Evolutionary conservation across 2,113 vertebrate species (phyloP), one percentile per base, ranked within the genome.

Genomic region (Silurus glanis): DNA sequence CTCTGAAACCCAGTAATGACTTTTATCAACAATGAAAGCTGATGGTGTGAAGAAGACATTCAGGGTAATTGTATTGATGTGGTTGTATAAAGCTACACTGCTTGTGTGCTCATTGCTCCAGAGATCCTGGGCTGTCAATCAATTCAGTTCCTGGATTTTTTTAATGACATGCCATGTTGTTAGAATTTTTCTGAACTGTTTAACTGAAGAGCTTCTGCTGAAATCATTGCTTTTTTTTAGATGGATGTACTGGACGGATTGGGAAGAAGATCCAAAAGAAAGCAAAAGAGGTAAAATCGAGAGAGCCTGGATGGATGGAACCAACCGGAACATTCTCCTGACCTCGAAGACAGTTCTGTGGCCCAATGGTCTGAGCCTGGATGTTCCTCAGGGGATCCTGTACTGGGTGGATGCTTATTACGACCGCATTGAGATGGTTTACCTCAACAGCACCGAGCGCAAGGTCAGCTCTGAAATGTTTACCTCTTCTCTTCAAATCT

Each of bases 171-270:
- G 37, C 37, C 64, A 64, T 28, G 6, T 17, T 37, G 25, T 28
- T 16, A 12, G 1, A 23, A 0, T 3, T 23, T 23, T 51, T 23
- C 19, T 0, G 5, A 74, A 23, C 49, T 51, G 23, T 74, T 23
- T 0, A 47, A 19, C 16, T 8, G 9, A 72, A 45, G 37, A 45
- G 2, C 10, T 75, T 47, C 49, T 75, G 19, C n/a, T 49, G 56
- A 45, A 61, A 28, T 37, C 28, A 37, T 37, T 37, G 28, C 2
- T 37, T 37, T 72, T 72, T 62, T 72, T 16, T 91, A 99, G 98
- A 90, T 99, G 97, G 97, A 98, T 99, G 97, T 99, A 99, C 92
- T 99, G 98, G 98, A 99, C 98, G 0, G 98, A 99, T 93, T 99
- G 98, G 98, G 98, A 99, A 90, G 98, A 99, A 84, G 98, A 99